These are phyloP conservation scores for Ceriagrion tenellum DNA, from an alignment of 2,888 invertebrate species.

Conservation along the genomic window DNA sequence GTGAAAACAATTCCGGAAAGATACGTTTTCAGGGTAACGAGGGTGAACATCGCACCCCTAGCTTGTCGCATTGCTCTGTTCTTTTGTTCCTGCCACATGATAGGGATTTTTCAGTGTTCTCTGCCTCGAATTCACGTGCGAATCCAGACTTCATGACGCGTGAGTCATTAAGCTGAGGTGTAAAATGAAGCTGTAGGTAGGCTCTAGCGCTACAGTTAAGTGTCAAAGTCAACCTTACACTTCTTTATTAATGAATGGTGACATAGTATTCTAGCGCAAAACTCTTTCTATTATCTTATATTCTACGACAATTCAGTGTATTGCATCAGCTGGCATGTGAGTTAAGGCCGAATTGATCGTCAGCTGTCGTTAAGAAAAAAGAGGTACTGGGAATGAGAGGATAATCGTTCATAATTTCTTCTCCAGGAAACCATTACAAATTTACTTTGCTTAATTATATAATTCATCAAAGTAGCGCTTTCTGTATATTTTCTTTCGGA, in stretches of 20 bases:
- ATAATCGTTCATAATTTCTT: neutral
- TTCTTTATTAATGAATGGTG: neutral
- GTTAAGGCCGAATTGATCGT: neutral
- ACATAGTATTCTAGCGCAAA: neutral
- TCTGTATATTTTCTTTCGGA: no score
- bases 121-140: neutral
- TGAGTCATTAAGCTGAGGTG: neutral
- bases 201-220: neutral
- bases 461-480: no score
- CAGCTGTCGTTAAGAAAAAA: neutral
- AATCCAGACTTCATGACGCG: neutral
- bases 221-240: no score
- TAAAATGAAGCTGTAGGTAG: neutral
- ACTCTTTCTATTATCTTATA: neutral
- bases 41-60: neutral
- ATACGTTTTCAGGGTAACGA: neutral
- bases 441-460: no score
- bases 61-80: neutral
- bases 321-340: neutral
- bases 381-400: neutral
- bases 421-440: neutral
- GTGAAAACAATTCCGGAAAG: neutral
- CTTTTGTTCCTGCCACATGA: conserved; percentile 26
- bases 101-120: neutral
- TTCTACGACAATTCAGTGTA: neutral